These are phyloP conservation scores for Portunus trituberculatus DNA, from an alignment of 1,140 invertebrate genomes.

Conservation along the genomic window DNA sequence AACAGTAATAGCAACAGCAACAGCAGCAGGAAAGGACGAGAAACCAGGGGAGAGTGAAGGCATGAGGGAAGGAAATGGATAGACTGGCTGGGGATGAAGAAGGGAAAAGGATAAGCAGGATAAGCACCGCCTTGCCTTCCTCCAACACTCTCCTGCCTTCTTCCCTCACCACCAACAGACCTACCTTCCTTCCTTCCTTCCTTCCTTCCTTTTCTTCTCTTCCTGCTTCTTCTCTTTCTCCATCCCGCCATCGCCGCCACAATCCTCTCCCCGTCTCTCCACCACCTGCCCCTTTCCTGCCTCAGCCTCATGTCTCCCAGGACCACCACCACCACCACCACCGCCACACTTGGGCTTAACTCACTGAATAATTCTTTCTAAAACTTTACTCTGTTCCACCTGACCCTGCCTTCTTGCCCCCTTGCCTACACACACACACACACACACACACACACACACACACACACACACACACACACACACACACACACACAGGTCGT, in stretches of 20 bases:
- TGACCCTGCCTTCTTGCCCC: neutral
- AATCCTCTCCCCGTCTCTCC: neutral
- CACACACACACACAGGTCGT: neutral
- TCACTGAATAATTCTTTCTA: no score
- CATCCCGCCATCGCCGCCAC: no score
- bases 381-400: no score
- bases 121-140: neutral
- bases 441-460: constrained; percentile 13
- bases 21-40: neutral
- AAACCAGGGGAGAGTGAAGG: neutral
- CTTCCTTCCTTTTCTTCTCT: neutral
- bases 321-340: neutral
- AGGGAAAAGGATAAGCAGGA: neutral
- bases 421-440: neutral
- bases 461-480: neutral
- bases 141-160: neutral
- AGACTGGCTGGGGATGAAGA: neutral
- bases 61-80: neutral
- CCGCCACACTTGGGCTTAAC: neutral
- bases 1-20: neutral
- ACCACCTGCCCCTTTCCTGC: neutral
- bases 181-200: neutral
- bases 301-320: neutral
- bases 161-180: neutral
- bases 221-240: neutral